A percentile compares a stretch with the other conserved stretches of the same genome.
Evolutionary conservation across 2,113 vertebrate species (phyloP).

Genomic region (Pseudopodoces humilis): DNA sequence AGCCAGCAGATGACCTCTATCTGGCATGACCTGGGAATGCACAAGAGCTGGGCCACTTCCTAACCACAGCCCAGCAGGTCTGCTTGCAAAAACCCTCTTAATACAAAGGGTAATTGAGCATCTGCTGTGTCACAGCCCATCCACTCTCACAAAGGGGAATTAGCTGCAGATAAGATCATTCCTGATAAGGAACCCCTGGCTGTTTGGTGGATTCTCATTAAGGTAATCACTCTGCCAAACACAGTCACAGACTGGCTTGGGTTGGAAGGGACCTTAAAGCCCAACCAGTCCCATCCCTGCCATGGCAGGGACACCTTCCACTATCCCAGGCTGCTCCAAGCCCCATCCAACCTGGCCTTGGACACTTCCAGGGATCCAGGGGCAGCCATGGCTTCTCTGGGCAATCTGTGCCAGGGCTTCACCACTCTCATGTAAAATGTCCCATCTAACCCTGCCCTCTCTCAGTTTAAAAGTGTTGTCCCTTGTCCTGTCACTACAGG

Average conservation of each 20-base stretch:
- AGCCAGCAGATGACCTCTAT: neutral
- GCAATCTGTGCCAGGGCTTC: neutral
- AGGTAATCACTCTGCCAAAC: neutral
- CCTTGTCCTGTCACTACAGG: neutral
- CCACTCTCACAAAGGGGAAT: neutral
- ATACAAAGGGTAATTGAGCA: neutral
- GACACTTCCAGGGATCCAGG: neutral
- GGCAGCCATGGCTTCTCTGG: neutral
- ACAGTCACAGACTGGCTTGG: neutral
- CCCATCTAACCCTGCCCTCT: neutral
- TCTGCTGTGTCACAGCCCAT: neutral
- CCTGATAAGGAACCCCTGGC: neutral
- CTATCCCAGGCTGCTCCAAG: accelerated
- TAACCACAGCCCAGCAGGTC: neutral
- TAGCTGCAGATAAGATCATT: neutral
- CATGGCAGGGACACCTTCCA: neutral
- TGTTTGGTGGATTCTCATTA: neutral
- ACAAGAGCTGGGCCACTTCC: neutral
- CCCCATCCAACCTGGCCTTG: accelerated
- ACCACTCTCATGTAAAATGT: neutral
- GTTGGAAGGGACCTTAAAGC: neutral
- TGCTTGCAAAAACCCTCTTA: neutral
- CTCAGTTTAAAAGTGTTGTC: neutral
- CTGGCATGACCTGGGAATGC: neutral
- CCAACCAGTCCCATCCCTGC: accelerated